phyloP scores from a whole-genome alignment of 2,113 vertebrate genomes.

The Ceuthmochares aereus region DNA sequence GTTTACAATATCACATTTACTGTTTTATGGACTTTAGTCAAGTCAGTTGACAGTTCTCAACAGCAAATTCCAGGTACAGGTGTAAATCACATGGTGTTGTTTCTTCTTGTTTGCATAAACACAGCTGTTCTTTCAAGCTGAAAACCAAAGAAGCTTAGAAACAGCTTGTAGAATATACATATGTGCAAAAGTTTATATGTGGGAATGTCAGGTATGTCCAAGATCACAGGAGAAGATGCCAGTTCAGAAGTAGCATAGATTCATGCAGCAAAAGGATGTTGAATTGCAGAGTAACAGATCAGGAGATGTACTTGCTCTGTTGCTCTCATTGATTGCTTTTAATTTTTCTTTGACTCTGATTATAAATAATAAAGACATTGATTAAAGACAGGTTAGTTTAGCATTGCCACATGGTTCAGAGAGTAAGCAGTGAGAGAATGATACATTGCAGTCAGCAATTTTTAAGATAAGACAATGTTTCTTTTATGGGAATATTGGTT shows the following conservation, averaged over 20 bases:
- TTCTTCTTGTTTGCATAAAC: not conserved
- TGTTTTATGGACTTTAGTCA: not conserved
- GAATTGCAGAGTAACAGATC: not conserved
- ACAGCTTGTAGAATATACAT: not conserved
- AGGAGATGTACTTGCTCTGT: not conserved
- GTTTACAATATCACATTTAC: not conserved
- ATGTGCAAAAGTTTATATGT: not conserved
- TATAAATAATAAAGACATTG: not conserved
- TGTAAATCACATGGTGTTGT: not conserved
- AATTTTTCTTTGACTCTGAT: not conserved
- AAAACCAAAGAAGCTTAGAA: not conserved
- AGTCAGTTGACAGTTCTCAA: not conserved
- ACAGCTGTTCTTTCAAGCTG: not conserved
- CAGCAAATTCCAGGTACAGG: not conserved
- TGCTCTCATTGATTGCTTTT: not conserved
- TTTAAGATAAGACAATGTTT: not conserved
- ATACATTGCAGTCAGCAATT: not conserved
- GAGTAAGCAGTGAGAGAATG: not conserved
- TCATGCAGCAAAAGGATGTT: not conserved
- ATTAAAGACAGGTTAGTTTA: not conserved
- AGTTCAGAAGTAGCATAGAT: not conserved
- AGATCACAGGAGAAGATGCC: not conserved
- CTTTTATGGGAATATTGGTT: not conserved
- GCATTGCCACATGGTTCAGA: not conserved
- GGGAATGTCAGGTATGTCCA: not conserved